Conservation (phyloP, 2,888 invertebrate species). For the Epistrophe eligans region DNA sequence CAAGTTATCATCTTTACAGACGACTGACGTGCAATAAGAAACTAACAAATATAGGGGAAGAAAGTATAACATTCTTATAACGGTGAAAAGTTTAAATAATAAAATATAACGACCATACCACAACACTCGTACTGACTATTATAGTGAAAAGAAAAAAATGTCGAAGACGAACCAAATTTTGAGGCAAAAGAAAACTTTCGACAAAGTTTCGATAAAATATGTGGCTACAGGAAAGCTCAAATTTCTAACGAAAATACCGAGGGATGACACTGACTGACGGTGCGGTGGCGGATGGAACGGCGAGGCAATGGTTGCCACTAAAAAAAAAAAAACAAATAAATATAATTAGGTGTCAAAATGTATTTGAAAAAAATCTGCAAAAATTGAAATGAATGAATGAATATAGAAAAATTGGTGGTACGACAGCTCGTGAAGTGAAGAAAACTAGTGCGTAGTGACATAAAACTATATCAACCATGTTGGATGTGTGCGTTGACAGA, state of each 20-base stretch:
- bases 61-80: conserved; percentile 37
- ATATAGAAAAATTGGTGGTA: too few species aligned
- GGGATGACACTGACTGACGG: neutral
- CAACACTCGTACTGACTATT: conserved; percentile 40
- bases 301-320: neutral
- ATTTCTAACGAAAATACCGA: neutral
- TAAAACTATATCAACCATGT: too few species aligned
- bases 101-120: conserved; percentile 72
- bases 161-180: conserved; percentile 36
- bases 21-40: conserved; percentile 48
- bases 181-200: conserved; percentile 58
- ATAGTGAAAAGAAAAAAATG: neutral
- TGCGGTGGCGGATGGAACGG: neutral
- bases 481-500: too few species aligned
- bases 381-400: too few species aligned
- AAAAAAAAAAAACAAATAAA: too few species aligned
- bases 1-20: conserved; percentile 33
- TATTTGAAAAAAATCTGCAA: too few species aligned
- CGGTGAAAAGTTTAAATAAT: conserved; percentile 76
- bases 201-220: conserved; percentile 74
- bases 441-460: too few species aligned
- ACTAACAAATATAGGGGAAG: conserved; percentile 12
- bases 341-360: too few species aligned
- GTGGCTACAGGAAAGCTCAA: conserved; percentile 46
- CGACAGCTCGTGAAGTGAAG: too few species aligned